These are phyloP conservation scores for Pristionchus pacificus DNA, from an alignment of 1,140 invertebrate species.

Conservation along the genomic window DNA sequence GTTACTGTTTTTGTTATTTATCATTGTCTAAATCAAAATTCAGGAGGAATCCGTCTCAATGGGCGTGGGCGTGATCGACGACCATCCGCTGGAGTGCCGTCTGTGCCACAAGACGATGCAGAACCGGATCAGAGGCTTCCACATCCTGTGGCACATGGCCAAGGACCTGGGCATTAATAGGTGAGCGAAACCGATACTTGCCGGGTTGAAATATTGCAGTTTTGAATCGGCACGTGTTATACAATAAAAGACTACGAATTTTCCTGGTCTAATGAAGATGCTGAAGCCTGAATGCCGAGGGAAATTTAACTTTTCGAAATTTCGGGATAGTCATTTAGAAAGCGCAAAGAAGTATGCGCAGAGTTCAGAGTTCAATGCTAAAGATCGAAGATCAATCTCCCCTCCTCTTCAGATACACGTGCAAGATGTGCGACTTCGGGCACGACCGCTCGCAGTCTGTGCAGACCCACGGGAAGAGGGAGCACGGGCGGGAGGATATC, in stretches of 20 bases:
- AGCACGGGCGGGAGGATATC: constrained; percentile 42
- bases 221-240: too few relatives aligned
- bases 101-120: constrained; percentile 49
- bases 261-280: too few relatives aligned
- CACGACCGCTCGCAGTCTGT: constrained; percentile 54
- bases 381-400: too few relatives aligned
- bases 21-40: neutral
- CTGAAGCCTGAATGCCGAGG: too few relatives aligned
- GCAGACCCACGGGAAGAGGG: constrained; percentile 43
- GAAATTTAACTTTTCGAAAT: too few relatives aligned
- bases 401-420: constrained; percentile 42
- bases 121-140: constrained; percentile 53
- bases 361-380: too few relatives aligned
- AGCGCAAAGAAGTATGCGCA: too few relatives aligned
- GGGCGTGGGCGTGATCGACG: constrained; percentile 23
- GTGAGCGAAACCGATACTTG: too few relatives aligned
- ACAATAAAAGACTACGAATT: too few relatives aligned
- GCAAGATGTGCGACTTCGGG: constrained; percentile 46
- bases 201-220: too few relatives aligned
- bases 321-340: too few relatives aligned
- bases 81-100: constrained; percentile 44
- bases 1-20: too few relatives aligned
- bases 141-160: constrained; percentile 50
- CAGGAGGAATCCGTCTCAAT: neutral
- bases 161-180: constrained; percentile 50